Conservation (phyloP, 2,888 invertebrate species). For the Drosophila peninsularis region DNA sequence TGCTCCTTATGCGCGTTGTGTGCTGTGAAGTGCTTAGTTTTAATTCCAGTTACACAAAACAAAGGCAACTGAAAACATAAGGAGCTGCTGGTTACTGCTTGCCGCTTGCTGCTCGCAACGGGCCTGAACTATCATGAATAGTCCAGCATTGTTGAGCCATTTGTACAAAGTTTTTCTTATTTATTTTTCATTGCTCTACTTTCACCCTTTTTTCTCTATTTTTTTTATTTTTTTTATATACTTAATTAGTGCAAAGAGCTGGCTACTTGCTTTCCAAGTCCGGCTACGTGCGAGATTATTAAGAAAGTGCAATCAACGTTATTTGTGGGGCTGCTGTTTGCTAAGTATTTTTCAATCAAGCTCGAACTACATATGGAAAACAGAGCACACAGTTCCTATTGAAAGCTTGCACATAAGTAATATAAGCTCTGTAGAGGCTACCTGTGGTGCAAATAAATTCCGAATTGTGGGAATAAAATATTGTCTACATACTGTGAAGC, state of each 20-base stretch:
- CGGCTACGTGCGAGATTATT: constrained; percentile 42
- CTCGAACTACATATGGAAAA: constrained; percentile 1
- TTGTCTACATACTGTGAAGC: too few species aligned
- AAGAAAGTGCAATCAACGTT: constrained; percentile 27
- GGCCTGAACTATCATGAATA: constrained; percentile 34
- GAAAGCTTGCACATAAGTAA: neutral
- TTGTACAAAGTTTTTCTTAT: constrained; percentile 37
- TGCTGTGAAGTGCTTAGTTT: constrained; percentile 73
- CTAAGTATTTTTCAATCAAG: constrained; percentile 17
- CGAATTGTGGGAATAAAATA: too few species aligned
- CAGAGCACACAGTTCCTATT: neutral
- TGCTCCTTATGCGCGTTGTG: constrained; percentile 65
- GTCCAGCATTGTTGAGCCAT: constrained; percentile 46
- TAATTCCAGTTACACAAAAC: constrained; percentile 64
- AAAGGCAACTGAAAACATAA: constrained; percentile 49
- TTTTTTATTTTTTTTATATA: constrained; percentile 27
- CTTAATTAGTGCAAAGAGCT: constrained; percentile 53
- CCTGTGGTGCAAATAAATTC: neutral
- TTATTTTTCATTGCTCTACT: constrained; percentile 31
- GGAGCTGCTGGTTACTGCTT: constrained; percentile 30
- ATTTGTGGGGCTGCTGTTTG: constrained; percentile 10
- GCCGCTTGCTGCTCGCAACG: constrained; percentile 20
- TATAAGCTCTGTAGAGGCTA: neutral
- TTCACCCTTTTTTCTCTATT: constrained; percentile 9
- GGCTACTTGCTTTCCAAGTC: neutral